phyloP scores from a whole-genome alignment of 2,888 invertebrate species.

The Leptothorax acervorum region DNA sequence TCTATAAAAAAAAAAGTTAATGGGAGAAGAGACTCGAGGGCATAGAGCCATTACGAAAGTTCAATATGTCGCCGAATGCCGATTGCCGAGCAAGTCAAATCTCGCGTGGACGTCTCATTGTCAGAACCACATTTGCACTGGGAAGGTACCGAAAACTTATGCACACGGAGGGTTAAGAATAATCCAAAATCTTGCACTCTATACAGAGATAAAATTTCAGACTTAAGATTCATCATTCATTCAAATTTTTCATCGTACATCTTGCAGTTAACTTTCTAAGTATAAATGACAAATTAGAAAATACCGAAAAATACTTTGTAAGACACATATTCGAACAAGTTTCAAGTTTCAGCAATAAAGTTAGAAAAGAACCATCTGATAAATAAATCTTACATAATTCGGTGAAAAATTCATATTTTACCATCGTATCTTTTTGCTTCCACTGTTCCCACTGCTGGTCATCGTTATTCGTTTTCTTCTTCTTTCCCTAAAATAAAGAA shows the following conservation, averaged over 20 bases:
- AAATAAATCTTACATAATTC: constrained; percentile 25
- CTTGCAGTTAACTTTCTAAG: constrained; percentile 30
- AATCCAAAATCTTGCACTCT: constrained; percentile 69
- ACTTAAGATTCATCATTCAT: constrained; percentile 60
- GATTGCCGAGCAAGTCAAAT: too few species aligned
- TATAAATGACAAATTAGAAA: constrained; percentile 2
- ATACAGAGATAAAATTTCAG: constrained; percentile 63
- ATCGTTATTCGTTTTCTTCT: constrained; percentile 86
- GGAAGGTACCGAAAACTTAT: too few species aligned
- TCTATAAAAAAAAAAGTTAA: too few species aligned
- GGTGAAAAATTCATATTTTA: constrained; percentile 83
- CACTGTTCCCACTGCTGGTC: constrained; percentile 91
- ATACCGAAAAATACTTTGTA: background rate
- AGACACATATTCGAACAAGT: background rate
- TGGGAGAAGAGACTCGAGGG: too few species aligned
- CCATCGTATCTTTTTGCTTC: constrained; percentile 90
- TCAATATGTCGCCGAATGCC: too few species aligned
- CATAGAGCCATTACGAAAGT: too few species aligned
- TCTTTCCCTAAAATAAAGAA: constrained; percentile 81
- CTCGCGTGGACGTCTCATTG: too few species aligned
- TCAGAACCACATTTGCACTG: too few species aligned
- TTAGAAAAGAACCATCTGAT: background rate
- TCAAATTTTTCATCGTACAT: constrained; percentile 25
- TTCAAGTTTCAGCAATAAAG: constrained; percentile 12
- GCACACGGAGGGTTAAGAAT: constrained; percentile 1